Base-by-base conservation (phyloP, 2,888 invertebrate genomes). In the Nycteola revayana region DNA sequence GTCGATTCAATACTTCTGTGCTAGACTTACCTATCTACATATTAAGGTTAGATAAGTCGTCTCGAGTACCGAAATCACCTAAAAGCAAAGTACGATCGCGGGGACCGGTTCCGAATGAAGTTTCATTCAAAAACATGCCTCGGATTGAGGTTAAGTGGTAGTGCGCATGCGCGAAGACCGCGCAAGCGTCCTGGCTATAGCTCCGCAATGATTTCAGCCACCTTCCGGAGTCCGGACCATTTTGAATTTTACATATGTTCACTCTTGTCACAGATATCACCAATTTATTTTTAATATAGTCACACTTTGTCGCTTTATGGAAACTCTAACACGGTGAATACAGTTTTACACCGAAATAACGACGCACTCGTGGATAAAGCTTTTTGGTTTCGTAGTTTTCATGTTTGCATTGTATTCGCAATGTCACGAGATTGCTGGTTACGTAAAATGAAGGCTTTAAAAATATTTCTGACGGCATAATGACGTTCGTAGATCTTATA, bases 101-200 rank as follows among this genome's bases (percentile, higher is more conserved):
- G 57, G 62, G 69, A 63, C 78, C 75, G 77, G 75, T 65, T 66
- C 54, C 64, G 64, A 74, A 67, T 75, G 74, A 76, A 77, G 75
- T 81, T 85, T 86, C 85, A 86, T 88, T 88, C 84, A 86, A 87
- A 78, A 87, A 87, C 82, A 83, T 75, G 81, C 75, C 75, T 75
- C 67, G 71, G 73, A 84, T 84, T 85, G 83, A 85, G 86, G 86
- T 85, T 86, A 85, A 78, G 79, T 78, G 70, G 49, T 40, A 38
- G 53, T 68, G 83, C 87, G 87, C 86, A 82, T 63, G 85, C 85
- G 86, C 70, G 69, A 17, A 28, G n/a, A 3, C 25, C 53, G 68
- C 82, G 78, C 84, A 71, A 68, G 85, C 86, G 81, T 60, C 18
- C 28, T 22, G 23, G 33, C 21, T 37, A 26, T 52, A 44, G 55